These are phyloP conservation scores for Carduelis carduelis DNA, from an alignment of 2,797 vertebrate species.

Conservation along the genomic window DNA sequence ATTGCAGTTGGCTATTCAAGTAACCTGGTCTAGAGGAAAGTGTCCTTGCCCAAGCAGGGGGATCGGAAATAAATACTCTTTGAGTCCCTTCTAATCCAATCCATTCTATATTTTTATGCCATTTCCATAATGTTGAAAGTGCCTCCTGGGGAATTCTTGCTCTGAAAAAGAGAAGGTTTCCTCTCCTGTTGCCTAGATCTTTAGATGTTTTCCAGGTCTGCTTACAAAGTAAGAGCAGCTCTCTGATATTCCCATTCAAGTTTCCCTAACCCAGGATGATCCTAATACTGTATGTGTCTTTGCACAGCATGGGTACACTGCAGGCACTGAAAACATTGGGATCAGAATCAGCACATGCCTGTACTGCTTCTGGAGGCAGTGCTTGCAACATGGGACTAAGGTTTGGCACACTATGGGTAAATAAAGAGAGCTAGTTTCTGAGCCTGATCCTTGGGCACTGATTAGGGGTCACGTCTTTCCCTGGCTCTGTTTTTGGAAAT, in stretches of 20 bases:
- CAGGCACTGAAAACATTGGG: background rate
- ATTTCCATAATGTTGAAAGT: background rate
- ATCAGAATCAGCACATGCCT: background rate
- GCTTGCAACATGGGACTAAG: background rate
- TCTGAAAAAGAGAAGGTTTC: background rate
- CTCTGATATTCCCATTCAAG: accelerated
- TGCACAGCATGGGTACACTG: background rate
- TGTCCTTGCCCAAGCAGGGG: background rate
- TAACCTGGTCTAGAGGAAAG: background rate
- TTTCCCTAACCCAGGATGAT: accelerated
- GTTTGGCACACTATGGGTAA: background rate
- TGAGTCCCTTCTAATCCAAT: background rate
- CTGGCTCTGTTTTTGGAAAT: background rate
- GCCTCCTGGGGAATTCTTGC: background rate
- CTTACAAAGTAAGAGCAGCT: background rate
- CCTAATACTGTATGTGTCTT: background rate
- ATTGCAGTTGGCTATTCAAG: background rate
- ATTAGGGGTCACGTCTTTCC: background rate
- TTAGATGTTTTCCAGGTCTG: background rate
- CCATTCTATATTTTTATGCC: background rate
- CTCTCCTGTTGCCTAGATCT: background rate
- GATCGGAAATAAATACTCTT: background rate
- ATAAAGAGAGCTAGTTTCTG: background rate
- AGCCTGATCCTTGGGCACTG: background rate
- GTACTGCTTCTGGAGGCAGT: background rate